Percentiles rank a stretch among this genome's conserved stretches.
Evolutionary conservation across 2,888 invertebrate genomes (phyloP).

Genomic region (Epsilonema sp.): DNA sequence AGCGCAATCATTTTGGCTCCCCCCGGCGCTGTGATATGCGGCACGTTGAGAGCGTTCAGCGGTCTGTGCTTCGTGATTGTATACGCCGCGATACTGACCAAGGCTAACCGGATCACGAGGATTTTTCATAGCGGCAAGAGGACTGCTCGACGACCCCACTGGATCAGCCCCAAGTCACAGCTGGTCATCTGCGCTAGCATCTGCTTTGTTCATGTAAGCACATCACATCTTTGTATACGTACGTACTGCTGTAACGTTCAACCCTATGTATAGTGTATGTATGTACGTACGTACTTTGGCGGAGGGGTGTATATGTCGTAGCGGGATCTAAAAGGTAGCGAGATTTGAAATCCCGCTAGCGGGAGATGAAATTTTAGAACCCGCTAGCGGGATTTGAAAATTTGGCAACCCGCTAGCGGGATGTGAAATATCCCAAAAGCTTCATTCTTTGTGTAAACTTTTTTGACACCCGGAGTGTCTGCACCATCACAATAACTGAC

Average conservation of each 20-base stretch:
- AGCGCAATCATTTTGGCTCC: conserved; percentile 31
- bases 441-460: too few relatives aligned
- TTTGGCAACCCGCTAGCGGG: too few relatives aligned
- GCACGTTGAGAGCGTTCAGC: conserved; percentile 31
- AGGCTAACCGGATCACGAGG: conserved; percentile 32
- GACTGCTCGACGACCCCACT: conserved; percentile 32
- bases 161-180: conserved; percentile 35
- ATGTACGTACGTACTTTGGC: too few relatives aligned
- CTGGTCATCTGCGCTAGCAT: conserved; percentile 31
- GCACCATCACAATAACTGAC: too few relatives aligned
- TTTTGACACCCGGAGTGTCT: too few relatives aligned
- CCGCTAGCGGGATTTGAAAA: too few relatives aligned
- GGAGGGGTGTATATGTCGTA: too few relatives aligned
- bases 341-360: too few relatives aligned
- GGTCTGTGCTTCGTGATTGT: conserved; percentile 33
- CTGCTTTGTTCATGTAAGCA: conserved; percentile 27
- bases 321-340: too few relatives aligned
- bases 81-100: conserved; percentile 33
- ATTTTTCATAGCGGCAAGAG: conserved; percentile 33
- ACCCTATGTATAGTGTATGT: too few relatives aligned
- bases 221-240: background rate
- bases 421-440: too few relatives aligned
- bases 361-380: too few relatives aligned
- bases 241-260: background rate
- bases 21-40: conserved; percentile 30